Evolutionary conservation across 2,797 vertebrate genomes (phyloP).

Genomic region (Eleutherodactylus coqui): DNA sequence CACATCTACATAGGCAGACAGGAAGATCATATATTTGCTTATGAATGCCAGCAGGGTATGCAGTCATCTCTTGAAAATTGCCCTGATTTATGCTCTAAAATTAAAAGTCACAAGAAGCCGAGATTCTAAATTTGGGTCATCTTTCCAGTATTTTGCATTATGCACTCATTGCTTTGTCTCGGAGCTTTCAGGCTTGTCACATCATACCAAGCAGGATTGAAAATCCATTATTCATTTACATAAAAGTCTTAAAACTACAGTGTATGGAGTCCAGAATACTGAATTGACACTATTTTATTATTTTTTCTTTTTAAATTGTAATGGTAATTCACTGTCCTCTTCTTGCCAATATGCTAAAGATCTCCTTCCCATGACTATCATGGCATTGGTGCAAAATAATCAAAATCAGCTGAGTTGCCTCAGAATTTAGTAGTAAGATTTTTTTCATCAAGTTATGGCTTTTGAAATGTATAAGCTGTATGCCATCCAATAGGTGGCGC

Average conservation of each 20-base stretch:
- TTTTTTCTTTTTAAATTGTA: too few relatives aligned
- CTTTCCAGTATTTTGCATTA: slow-evolving; percentile 28
- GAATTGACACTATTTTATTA: background rate
- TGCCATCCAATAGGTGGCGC: too few relatives aligned
- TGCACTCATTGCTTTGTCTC: slow-evolving; percentile 34
- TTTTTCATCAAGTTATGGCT: too few relatives aligned
- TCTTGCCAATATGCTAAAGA: too few relatives aligned
- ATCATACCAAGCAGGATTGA: slow-evolving; percentile 38
- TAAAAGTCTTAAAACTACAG: slow-evolving; percentile 21
- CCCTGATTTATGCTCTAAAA: slow-evolving; percentile 38
- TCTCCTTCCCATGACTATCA: background rate
- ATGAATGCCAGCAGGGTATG: slow-evolving; percentile 18
- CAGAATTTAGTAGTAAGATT: too few relatives aligned
- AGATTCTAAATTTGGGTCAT: slow-evolving; percentile 46
- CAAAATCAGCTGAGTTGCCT: too few relatives aligned
- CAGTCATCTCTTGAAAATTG: slow-evolving; percentile 33
- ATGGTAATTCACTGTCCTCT: too few relatives aligned
- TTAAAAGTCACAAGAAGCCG: slow-evolving; percentile 13
- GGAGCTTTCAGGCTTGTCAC: slow-evolving; percentile 38
- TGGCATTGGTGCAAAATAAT: too few relatives aligned
- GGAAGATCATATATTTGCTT: background rate
- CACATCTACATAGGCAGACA: background rate
- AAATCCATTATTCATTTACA: slow-evolving; percentile 52
- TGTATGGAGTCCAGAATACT: background rate
- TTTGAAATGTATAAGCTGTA: too few relatives aligned